Evolutionary conservation across 2,888 invertebrate genomes (phyloP).

Genomic region (Tinea trinotella): DNA sequence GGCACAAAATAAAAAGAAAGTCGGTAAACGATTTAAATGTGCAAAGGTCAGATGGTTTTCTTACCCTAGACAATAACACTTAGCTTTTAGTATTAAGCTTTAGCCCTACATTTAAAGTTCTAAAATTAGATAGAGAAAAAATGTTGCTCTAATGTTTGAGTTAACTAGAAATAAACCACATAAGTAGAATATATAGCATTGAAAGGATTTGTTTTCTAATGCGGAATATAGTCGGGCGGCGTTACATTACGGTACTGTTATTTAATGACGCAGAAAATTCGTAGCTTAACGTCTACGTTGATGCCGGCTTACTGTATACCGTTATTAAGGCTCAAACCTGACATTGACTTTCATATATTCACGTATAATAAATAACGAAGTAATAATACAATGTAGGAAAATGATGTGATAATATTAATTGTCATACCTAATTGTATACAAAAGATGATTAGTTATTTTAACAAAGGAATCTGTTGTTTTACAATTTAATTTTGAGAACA

Average conservation of each 20-base stretch:
- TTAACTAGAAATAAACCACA: not conserved
- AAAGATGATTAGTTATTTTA: not conserved
- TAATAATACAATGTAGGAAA: too few relatives aligned
- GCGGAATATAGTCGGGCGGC: conserved; percentile 6
- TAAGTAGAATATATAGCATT: not conserved
- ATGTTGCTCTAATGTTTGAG: not conserved
- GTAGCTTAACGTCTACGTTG: conserved; percentile 34
- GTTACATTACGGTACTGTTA: not conserved
- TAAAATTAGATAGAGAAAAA: not conserved
- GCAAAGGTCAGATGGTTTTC: not conserved
- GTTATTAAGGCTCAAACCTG: conserved; percentile 33
- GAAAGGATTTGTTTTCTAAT: conserved; percentile 29
- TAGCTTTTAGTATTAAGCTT: too few relatives aligned
- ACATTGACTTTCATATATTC: conserved; percentile 4
- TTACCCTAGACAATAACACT: not conserved
- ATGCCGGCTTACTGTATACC: conserved; percentile 45
- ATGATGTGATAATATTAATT: too few relatives aligned
- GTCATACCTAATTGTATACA: too few relatives aligned
- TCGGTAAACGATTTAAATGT: not conserved
- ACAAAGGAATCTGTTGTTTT: not conserved
- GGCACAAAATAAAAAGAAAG: not conserved
- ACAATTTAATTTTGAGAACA: not conserved
- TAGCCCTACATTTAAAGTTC: not conserved
- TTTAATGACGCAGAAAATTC: conserved; percentile 58
- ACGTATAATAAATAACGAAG: not conserved